These are phyloP conservation scores for Cecropterus lyciades DNA, from an alignment of 1,140 invertebrate species.

Conservation along the genomic window DNA sequence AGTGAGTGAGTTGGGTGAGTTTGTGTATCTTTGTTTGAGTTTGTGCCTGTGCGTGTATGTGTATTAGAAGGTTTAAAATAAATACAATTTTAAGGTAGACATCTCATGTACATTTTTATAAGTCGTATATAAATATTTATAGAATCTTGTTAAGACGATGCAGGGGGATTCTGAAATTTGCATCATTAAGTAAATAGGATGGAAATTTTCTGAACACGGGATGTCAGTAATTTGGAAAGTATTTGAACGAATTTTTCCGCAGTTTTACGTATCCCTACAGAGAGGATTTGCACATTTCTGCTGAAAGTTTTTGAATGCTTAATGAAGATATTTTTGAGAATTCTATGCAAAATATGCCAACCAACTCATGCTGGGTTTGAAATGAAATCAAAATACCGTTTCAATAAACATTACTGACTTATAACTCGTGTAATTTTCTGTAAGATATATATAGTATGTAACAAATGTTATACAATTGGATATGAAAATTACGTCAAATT, in stretches of 20 bases:
- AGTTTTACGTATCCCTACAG: slow-evolving; percentile 18
- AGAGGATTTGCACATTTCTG: slow-evolving; percentile 13
- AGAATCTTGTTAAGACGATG: not conserved
- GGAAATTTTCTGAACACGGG: not conserved
- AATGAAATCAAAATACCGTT: not conserved
- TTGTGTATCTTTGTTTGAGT: no score
- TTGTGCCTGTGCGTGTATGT: no score
- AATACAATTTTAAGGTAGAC: no score
- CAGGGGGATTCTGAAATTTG: not conserved
- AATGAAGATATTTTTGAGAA: slow-evolving; percentile 25
- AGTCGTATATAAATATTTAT: not conserved
- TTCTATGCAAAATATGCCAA: slow-evolving; percentile 18
- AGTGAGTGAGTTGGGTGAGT: no score
- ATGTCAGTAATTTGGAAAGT: slow-evolving; percentile 5
- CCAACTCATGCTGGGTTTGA: slow-evolving; percentile 1
- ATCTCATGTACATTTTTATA: no score
- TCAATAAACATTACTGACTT: not conserved
- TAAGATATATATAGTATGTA: no score
- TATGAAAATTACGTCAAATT: no score
- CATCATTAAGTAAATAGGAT: slow-evolving; percentile 2
- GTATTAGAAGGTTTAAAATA: no score
- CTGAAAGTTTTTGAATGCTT: slow-evolving; percentile 26
- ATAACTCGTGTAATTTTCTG: no score
- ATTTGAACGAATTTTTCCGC: slow-evolving; percentile 17
- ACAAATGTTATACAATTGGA: no score